phyloP scores from a whole-genome alignment of 2,888 invertebrate species.

The Aquatica leii region DNA sequence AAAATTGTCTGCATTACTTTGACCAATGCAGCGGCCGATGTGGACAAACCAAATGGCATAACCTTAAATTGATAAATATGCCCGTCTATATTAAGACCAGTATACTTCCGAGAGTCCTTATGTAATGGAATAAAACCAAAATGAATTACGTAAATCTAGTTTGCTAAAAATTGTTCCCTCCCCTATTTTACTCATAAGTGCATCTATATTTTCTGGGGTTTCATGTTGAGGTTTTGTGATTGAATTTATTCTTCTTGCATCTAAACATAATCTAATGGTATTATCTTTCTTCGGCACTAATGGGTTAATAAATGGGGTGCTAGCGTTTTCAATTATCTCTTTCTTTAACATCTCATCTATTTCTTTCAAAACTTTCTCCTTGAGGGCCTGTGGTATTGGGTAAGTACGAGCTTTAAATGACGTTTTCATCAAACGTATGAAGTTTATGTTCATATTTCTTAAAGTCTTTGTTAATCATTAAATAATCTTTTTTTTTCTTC shows the following conservation, averaged over 20 bases:
- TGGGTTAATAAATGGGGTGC: slow-evolving; percentile 13
- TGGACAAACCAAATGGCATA: too few species aligned
- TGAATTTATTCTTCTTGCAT: too few species aligned
- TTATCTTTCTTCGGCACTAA: slow-evolving; percentile 14
- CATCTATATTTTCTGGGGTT: too few species aligned
- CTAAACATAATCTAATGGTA: slow-evolving; percentile 8
- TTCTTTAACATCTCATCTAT: background rate
- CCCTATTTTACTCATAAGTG: background rate
- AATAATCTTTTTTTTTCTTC: too few species aligned
- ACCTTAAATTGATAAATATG: slow-evolving; percentile 19
- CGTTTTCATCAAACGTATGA: too few species aligned
- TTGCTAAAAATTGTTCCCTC: slow-evolving; percentile 6
- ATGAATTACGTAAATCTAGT: slow-evolving; percentile 20
- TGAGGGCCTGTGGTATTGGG: too few species aligned
- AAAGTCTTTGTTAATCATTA: too few species aligned
- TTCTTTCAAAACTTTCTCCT: slow-evolving; percentile 2
- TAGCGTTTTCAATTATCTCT: slow-evolving; percentile 6
- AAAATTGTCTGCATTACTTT: too few species aligned
- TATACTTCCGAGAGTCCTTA: background rate
- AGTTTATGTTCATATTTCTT: too few species aligned
- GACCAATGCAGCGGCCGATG: too few species aligned
- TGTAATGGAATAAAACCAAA: slow-evolving; percentile 22
- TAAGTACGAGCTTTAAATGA: too few species aligned
- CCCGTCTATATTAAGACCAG: slow-evolving; percentile 8
- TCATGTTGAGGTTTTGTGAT: too few species aligned